phyloP scores from a whole-genome alignment of 2,113 vertebrate genomes.

The Leptobrachium leishanense region DNA sequence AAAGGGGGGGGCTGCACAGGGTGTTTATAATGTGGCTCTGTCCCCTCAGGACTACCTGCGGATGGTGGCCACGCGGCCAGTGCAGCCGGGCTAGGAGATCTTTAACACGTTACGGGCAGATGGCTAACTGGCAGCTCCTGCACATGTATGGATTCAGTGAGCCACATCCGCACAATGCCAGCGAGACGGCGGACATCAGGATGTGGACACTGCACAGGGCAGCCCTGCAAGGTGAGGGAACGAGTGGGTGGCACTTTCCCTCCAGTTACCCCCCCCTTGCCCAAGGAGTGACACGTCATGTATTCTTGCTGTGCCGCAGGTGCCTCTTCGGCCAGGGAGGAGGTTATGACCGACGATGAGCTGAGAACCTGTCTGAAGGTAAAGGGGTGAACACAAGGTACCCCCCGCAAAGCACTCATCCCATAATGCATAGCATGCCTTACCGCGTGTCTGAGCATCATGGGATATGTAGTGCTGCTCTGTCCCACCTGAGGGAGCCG shows the following conservation, averaged over 20 bases:
- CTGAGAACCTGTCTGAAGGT: slow-evolving; percentile 83
- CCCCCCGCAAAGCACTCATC: no score
- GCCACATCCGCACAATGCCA: slow-evolving; percentile 75
- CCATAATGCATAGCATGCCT: no score
- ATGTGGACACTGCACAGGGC: slow-evolving; percentile 73
- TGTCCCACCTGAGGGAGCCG: no score
- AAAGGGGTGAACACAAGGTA: no score
- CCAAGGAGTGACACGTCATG: slow-evolving; percentile 75
- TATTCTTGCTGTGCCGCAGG: slow-evolving; percentile 71
- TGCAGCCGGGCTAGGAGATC: slow-evolving; percentile 80
- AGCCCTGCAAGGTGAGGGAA: slow-evolving; percentile 68
- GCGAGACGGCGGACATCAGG: slow-evolving; percentile 85
- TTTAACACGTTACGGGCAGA: slow-evolving; percentile 94
- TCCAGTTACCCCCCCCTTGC: slow-evolving; percentile 34
- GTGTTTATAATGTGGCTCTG: no score
- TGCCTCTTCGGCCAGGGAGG: slow-evolving; percentile 76
- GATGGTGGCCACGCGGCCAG: slow-evolving; percentile 78
- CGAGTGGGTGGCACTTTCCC: background rate
- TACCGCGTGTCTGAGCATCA: no score
- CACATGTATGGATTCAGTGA: slow-evolving; percentile 95
- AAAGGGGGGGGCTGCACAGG: no score
- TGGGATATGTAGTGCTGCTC: no score
- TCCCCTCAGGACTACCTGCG: slow-evolving; percentile 75
- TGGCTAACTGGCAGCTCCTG: slow-evolving; percentile 95
- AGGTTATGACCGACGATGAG: slow-evolving; percentile 84